Conservation (phyloP, 2,888 invertebrate genomes). For the Rotaria magnacalcarata region DNA sequence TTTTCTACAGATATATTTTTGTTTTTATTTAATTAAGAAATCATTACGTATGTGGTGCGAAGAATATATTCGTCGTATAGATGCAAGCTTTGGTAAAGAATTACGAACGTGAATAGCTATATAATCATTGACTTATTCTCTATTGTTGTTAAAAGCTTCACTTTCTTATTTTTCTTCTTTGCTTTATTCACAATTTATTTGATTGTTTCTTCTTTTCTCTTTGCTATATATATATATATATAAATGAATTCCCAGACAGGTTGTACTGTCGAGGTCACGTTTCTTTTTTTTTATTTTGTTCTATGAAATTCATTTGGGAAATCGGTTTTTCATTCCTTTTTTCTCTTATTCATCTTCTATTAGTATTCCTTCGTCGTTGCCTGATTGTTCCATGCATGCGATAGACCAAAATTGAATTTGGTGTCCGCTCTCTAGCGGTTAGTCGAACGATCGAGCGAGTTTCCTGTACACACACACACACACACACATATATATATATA, state of each 20-base stretch:
- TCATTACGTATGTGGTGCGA: constrained; percentile 38
- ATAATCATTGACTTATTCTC: neutral
- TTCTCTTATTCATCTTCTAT: neutral
- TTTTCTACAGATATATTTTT: neutral
- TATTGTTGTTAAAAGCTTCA: neutral
- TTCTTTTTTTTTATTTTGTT: neutral
- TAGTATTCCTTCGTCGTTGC: constrained; percentile 1
- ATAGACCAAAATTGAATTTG: neutral
- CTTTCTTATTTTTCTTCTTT: neutral
- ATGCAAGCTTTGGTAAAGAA: constrained; percentile 37
- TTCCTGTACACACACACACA: neutral
- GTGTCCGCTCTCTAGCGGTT: neutral
- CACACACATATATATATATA: no score
- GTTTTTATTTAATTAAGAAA: constrained; percentile 21
- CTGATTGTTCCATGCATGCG: neutral
- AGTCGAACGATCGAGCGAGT: neutral
- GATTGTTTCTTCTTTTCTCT: neutral
- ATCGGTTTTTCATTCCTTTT: neutral
- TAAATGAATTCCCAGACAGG: neutral
- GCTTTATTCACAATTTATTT: neutral
- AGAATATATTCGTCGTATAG: constrained; percentile 42
- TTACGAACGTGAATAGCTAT: neutral
- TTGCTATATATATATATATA: neutral
- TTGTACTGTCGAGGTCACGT: constrained; percentile 2
- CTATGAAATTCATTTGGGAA: neutral